These are phyloP conservation scores for Cybosia mesomella DNA, from an alignment of 2,888 invertebrate genomes.

Conservation along the genomic window DNA sequence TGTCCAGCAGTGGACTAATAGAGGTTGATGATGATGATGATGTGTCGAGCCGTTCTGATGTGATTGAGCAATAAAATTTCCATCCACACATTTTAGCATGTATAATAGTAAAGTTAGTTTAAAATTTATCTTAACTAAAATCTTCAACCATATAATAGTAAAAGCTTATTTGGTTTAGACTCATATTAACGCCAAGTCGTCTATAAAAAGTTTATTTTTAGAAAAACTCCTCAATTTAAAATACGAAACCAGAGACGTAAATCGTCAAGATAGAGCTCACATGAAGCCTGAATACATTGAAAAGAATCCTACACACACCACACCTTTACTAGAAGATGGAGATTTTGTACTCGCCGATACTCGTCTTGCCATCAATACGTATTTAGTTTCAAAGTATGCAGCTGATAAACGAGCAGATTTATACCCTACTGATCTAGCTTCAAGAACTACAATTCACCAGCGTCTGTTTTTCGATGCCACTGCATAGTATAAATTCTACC, in stretches of 20 bases:
- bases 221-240: conserved; percentile 58
- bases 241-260: conserved; percentile 48
- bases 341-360: conserved; percentile 60
- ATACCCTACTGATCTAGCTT: conserved; percentile 58
- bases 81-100: too few relatives aligned
- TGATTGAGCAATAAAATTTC: too few relatives aligned
- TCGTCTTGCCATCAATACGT: conserved; percentile 69
- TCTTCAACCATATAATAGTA: too few relatives aligned
- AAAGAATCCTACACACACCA: conserved; percentile 62
- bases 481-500: too few relatives aligned
- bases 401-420: conserved; percentile 53
- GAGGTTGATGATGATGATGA: too few relatives aligned
- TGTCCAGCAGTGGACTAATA: too few relatives aligned
- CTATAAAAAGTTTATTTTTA: too few relatives aligned
- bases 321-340: conserved; percentile 65
- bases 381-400: conserved; percentile 65
- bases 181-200: too few relatives aligned
- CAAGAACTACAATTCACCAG: conserved; percentile 59
- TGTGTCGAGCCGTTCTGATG: too few relatives aligned
- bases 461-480: conserved; percentile 59
- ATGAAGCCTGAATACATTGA: conserved; percentile 22
- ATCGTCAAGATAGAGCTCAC: conserved; percentile 45
- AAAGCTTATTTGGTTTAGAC: too few relatives aligned
- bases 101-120: too few relatives aligned
- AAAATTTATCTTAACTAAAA: too few relatives aligned